Conservation (phyloP, 2,797 vertebrate species). For the Dipus sagitta region DNA sequence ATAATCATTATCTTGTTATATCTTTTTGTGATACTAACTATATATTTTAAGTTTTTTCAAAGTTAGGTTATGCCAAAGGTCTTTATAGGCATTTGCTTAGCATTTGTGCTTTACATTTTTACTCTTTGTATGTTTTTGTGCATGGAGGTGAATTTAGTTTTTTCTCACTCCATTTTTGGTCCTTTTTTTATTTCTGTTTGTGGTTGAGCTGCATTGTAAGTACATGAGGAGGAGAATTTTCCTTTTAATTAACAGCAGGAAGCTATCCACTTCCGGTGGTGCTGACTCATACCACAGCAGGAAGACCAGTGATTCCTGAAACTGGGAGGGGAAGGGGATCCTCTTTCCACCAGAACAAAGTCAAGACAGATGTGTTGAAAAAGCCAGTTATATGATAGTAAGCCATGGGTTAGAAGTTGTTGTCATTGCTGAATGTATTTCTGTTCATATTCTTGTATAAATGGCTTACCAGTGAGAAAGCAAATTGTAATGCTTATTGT, state of each 20-base stretch:
- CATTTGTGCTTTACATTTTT: background rate
- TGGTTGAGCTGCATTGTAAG: background rate
- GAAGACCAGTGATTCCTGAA: constrained; percentile 23
- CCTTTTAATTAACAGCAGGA: background rate
- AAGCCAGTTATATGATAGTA: background rate
- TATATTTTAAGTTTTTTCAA: constrained; percentile 47
- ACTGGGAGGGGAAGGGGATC: background rate
- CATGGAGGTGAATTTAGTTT: background rate
- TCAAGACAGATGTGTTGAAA: background rate
- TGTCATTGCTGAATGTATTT: background rate
- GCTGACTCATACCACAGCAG: constrained; percentile 51
- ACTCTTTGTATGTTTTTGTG: background rate
- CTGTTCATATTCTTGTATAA: constrained; percentile 4
- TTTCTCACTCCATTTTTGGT: background rate
- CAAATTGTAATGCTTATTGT: background rate
- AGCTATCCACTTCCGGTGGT: constrained; percentile 61
- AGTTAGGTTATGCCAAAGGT: background rate
- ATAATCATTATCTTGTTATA: background rate
- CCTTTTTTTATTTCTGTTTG: background rate
- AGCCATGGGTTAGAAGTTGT: background rate
- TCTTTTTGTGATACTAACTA: background rate
- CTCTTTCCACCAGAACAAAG: background rate
- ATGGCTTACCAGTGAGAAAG: background rate
- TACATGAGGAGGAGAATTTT: background rate
- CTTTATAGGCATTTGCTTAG: background rate